Evolutionary conservation across 2,113 vertebrate genomes (phyloP), one percentile per base, ranked within the genome.

Genomic region (Pangasianodon gigas): DNA sequence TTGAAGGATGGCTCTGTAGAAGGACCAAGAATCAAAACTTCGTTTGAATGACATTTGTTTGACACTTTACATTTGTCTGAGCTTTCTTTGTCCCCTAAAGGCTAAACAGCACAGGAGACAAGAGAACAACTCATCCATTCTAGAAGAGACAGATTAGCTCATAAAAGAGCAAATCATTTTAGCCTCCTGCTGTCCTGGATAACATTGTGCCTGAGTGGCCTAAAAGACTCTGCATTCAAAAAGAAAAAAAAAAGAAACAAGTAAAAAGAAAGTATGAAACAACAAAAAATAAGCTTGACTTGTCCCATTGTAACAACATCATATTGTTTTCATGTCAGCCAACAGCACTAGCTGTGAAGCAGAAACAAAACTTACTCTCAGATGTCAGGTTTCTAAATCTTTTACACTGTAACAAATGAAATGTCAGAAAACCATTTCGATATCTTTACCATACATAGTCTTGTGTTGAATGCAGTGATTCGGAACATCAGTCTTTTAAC

Each of bases 371-470:
- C 69, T 60, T 58, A 41, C 3, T 41, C n/a, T 26, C 19, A 9
- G 51, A 48, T 90, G 89, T 69, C 83, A 89, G 60, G 44, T 88
- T 48, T 80, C 65, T 54, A 82, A 65, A 87, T 87, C 37, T 58
- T 44, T 44, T 26, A 19, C 71, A 19, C 21, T 75, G 69, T 58
- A 80, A 81, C 58, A 62, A 81, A 80, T 48, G 56, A 89, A 89
- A 89, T 37, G 41, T 60, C 62, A 89, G 41, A 48, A 26, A 89
- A 19, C n/a, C 41, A 14, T 67, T 67, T 52, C 4, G 19, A 62
- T 74, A 67, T 54, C 21, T 89, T 74, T 84, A 84, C 80, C 46
- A 51, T 62, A 41, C 80, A 87, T 54, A 56, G 21, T 44, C 14
- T 60, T 26, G 37, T 26, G 7, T 44, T 54, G 32, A 54, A 69